Evolutionary conservation across 2,113 vertebrate genomes (phyloP).

Genomic region (Choloepus hoffmanni): DNA sequence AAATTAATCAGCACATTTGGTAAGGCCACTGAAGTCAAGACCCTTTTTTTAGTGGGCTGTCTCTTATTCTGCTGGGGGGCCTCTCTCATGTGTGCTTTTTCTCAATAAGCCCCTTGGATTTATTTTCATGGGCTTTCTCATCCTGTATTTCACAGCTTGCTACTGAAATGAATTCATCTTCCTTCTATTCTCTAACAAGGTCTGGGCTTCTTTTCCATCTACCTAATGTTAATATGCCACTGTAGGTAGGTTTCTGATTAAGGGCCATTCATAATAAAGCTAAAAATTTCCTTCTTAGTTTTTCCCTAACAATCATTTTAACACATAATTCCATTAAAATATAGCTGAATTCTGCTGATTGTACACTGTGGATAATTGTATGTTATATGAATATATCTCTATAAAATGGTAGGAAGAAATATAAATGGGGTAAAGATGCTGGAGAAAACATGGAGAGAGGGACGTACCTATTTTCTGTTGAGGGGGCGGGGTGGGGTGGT

Average conservation of each 20-base stretch:
- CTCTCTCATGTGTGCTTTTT: neutral
- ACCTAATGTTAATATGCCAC: neutral
- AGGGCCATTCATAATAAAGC: neutral
- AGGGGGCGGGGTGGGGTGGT: too few species aligned
- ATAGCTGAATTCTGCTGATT: neutral
- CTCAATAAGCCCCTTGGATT: neutral
- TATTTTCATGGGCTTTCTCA: neutral
- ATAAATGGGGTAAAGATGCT: too few species aligned
- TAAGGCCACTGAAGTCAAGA: neutral
- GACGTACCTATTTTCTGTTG: too few species aligned
- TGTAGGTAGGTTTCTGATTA: neutral
- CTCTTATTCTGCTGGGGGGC: neutral
- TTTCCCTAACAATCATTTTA: neutral
- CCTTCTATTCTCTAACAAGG: conserved; percentile 58
- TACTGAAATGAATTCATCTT: conserved; percentile 35
- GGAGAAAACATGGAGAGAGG: too few species aligned
- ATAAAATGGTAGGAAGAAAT: too few species aligned
- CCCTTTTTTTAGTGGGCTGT: too few species aligned
- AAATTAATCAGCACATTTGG: neutral
- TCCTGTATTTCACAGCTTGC: neutral
- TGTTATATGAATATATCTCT: too few species aligned
- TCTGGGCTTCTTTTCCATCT: neutral
- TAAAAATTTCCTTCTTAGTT: neutral
- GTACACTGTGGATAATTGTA: too few species aligned
- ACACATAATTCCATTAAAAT: neutral